Evolutionary conservation across 2,113 vertebrate species (phyloP).

Genomic region (Trinectes maculatus): DNA sequence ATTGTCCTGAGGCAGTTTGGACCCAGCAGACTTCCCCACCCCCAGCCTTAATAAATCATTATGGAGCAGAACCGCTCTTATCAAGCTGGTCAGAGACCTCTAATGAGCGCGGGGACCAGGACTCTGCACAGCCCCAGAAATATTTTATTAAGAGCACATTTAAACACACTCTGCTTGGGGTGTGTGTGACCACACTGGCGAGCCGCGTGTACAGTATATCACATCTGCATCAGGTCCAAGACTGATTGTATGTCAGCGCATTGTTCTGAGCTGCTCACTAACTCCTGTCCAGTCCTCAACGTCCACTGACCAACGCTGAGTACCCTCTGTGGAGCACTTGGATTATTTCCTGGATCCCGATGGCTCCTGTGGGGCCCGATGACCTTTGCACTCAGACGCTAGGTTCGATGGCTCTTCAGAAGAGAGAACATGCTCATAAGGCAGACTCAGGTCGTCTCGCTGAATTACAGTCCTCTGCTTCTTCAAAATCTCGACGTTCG

Average conservation of each 20-base stretch:
- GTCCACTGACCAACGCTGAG: slow-evolving; percentile 33
- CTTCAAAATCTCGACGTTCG: too few relatives aligned
- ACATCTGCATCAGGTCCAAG: slow-evolving; percentile 58
- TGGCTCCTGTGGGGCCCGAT: slow-evolving; percentile 53
- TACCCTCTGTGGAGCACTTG: slow-evolving; percentile 60
- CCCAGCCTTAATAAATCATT: slow-evolving; percentile 82
- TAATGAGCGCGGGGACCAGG: slow-evolving; percentile 78
- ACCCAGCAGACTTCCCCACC: slow-evolving; percentile 63
- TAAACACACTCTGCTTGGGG: slow-evolving; percentile 74
- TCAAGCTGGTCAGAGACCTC: slow-evolving; percentile 78
- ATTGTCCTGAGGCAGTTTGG: slow-evolving; percentile 80
- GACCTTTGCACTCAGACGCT: slow-evolving; percentile 66
- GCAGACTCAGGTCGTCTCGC: slow-evolving; percentile 38
- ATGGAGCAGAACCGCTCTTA: slow-evolving; percentile 78
- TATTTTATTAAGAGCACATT: slow-evolving; percentile 83
- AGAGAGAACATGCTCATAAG: slow-evolving; percentile 38
- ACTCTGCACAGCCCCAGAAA: slow-evolving; percentile 74
- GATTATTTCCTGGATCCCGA: slow-evolving; percentile 58
- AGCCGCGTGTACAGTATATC: slow-evolving; percentile 56
- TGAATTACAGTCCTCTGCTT: slow-evolving; percentile 37
- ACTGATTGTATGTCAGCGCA: slow-evolving; percentile 12
- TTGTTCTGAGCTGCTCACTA: slow-evolving; percentile 31
- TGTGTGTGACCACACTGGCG: slow-evolving; percentile 67
- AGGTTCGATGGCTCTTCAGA: slow-evolving; percentile 66
- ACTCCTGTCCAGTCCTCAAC: slow-evolving; percentile 30